Conservation (phyloP, 2,113 vertebrate genomes). For the Zootoca vivipara region DNA sequence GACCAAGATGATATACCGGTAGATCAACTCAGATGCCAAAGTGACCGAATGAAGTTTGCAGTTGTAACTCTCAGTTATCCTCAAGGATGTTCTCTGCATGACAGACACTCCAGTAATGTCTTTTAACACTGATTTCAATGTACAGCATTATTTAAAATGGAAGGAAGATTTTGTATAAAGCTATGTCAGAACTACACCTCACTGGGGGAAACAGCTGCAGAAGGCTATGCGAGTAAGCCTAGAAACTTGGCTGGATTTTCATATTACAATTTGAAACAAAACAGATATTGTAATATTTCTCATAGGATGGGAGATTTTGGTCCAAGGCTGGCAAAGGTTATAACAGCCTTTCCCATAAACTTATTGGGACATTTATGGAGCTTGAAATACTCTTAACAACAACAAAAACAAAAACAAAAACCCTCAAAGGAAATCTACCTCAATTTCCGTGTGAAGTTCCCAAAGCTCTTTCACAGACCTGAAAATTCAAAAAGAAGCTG, state of each 20-base stretch:
- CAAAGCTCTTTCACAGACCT: constrained; percentile 81
- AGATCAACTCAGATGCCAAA: neutral
- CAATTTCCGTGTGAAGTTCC: constrained; percentile 74
- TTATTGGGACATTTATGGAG: neutral
- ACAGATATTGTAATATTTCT: neutral
- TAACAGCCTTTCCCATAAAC: neutral
- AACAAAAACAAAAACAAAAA: neutral
- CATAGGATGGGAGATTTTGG: neutral
- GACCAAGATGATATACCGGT: neutral
- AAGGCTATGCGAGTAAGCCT: too few species aligned
- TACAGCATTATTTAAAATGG: too few species aligned
- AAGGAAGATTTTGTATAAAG: too few species aligned
- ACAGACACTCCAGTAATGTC: too few species aligned
- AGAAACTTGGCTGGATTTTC: too few species aligned
- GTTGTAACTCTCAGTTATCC: neutral
- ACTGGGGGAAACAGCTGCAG: too few species aligned
- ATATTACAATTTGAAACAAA: neutral
- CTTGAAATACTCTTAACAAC: neutral
- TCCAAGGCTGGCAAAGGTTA: neutral
- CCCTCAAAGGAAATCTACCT: constrained; percentile 69
- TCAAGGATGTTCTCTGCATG: neutral
- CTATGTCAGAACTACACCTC: too few species aligned
- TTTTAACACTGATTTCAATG: too few species aligned
- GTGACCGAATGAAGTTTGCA: neutral
- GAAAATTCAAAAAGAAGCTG: constrained; percentile 4